Evolutionary conservation across 2,888 invertebrate species (phyloP), one percentile per base, ranked within the genome.

Genomic region (Baccha elongata): DNA sequence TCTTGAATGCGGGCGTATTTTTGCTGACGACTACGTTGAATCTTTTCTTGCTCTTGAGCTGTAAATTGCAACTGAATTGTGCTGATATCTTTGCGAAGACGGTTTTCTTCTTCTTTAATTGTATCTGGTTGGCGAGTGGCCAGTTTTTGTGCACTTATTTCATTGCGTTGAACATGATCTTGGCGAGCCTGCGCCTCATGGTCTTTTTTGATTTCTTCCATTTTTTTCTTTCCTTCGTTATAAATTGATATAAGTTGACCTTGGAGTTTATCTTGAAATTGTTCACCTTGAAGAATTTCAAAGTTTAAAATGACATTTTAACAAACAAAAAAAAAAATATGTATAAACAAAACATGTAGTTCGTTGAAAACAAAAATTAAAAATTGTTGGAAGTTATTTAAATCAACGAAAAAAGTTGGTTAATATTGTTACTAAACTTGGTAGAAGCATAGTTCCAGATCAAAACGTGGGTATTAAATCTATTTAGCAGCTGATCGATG

Each of bases 1-100:
- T 87, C 87, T 15, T 87, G 87, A 52, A 89, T 87, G 1, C 90
- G 88, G 0, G 87, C 87, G 11, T 86, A 83, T 32, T 88, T 90
- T 2, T 85, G 73, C 26, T 86, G 86, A 55, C 89, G 87, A 8
- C 86, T 87, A 0, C 86, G 86, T 32, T 88, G 86, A 1, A 88
- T 85, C n/a, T 87, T 87, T 3, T 87, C 87, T 40, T 87, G 86
- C 72, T 90, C 90, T 67, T 89, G 88, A 6, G 88, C 88, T 11
- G 89, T 90, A 85, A 89, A 91, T 86, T 88, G 88, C 11, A 89
- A 87, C 7, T 90, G 91, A 86, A 88, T 88, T 88, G 93, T 92
- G 11, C 88, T 89, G 23, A 92, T 86, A 11, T 93, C 93, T 32
- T 92, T 92, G 13, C 91, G 89, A 0, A 92, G 86, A 0, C 91